Percentiles rank a stretch among this genome's conserved stretches.
Conservation (phyloP, 2,113 vertebrate species). For the Dasyurus viverrinus region DNA sequence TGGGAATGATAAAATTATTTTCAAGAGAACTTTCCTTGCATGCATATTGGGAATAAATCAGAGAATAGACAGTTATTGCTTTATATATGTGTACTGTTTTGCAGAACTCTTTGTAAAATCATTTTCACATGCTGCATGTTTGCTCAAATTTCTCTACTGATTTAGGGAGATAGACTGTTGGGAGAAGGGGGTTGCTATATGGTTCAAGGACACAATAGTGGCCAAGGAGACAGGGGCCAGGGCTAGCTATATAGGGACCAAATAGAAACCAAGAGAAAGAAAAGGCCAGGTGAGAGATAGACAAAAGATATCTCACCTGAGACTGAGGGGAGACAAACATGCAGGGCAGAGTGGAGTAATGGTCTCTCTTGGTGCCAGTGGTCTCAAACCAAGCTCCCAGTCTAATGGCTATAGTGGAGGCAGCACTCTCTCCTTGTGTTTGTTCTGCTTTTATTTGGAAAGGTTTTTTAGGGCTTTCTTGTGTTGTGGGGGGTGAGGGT, state of each 20-base stretch:
- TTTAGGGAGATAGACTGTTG: background rate
- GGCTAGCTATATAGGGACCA: background rate
- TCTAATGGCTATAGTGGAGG: background rate
- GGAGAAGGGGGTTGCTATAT: background rate
- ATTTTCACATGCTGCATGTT: background rate
- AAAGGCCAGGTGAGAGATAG: background rate
- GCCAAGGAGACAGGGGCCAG: background rate
- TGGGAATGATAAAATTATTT: background rate
- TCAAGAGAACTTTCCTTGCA: background rate
- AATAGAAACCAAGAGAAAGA: background rate
- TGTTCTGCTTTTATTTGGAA: background rate
- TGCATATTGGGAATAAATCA: background rate
- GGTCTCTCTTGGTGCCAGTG: background rate
- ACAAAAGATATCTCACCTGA: background rate
- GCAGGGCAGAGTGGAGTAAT: background rate
- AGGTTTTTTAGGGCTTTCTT: background rate
- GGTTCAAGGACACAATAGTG: background rate
- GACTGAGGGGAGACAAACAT: background rate
- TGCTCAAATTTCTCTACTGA: background rate
- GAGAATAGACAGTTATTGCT: background rate
- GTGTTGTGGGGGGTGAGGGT: background rate
- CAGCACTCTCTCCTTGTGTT: background rate
- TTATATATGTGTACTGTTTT: background rate
- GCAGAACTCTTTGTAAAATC: background rate
- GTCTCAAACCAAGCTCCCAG: background rate